These are phyloP conservation scores for Drosophila miranda DNA, from an alignment of 1,140 invertebrate species.

Conservation along the genomic window DNA sequence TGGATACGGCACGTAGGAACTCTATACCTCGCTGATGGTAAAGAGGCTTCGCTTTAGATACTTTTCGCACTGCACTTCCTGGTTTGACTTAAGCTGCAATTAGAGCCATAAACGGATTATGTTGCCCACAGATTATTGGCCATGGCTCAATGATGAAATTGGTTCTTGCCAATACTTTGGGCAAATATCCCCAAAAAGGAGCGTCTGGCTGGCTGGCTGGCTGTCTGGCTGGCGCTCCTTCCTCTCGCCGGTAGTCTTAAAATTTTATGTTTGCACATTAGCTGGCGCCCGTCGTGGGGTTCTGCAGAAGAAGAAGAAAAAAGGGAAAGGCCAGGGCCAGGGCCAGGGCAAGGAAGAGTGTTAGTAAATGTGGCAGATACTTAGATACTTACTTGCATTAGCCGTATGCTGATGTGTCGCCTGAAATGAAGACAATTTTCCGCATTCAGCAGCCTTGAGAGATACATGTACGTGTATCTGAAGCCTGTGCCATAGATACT, in stretches of 20 bases:
- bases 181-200: conserved; percentile 37
- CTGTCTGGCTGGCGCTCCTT: conserved; percentile 22
- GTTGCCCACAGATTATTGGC: conserved; percentile 10
- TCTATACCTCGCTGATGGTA: conserved; percentile 82
- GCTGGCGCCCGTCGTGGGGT: conserved; percentile 41
- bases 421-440: too few relatives aligned
- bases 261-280: conserved; percentile 79
- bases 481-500: too few relatives aligned
- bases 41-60: conserved; percentile 61
- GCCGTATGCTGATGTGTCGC: conserved; percentile 11
- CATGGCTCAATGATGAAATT: conserved; percentile 54
- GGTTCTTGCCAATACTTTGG: conserved; percentile 47
- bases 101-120: conserved; percentile 78
- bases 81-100: conserved; percentile 72
- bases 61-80: conserved; percentile 37
- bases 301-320: conserved; percentile 14
- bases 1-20: conserved; percentile 76
- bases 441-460: too few relatives aligned
- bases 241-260: conserved; percentile 65
- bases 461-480: too few relatives aligned
- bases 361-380: conserved; percentile 46
- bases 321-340: conserved; percentile 14
- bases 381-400: conserved; percentile 54
- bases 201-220: conserved; percentile 12
- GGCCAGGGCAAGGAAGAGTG: conserved; percentile 17